phyloP scores from a whole-genome alignment of 2,888 invertebrate genomes.

The Aporophyla nigra region DNA sequence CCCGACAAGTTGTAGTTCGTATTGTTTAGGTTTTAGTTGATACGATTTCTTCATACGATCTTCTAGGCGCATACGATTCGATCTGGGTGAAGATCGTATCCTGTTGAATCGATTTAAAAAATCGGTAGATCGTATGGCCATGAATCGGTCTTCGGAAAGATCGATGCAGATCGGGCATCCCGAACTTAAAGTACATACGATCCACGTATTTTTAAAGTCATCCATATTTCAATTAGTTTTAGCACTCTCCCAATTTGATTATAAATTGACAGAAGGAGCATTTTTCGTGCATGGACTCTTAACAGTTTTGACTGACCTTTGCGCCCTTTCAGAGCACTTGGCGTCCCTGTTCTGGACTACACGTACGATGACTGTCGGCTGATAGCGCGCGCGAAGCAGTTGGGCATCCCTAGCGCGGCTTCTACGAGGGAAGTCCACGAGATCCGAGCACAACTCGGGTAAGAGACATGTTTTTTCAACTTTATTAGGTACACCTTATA shows the following conservation, averaged over 20 bases:
- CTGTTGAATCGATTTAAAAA: no score
- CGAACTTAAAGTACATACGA: no score
- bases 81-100: no score
- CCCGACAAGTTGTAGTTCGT: no score
- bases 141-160: no score
- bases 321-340: constrained; percentile 93
- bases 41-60: no score
- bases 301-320: background rate
- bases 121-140: no score
- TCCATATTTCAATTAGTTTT: background rate
- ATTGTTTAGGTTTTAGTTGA: no score
- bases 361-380: constrained; percentile 97
- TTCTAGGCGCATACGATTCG: no score
- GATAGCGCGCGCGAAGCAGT: constrained; percentile 95
- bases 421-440: constrained; percentile 95
- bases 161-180: no score
- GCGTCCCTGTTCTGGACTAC: constrained; percentile 97
- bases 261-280: background rate
- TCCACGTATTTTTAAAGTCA: no score
- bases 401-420: constrained; percentile 94
- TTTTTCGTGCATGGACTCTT: background rate
- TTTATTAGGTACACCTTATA: background rate
- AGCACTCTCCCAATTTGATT: background rate
- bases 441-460: constrained; percentile 95
- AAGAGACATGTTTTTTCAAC: constrained; percentile 66